Percentiles rank a stretch among this genome's conserved stretches.
Conservation (phyloP, 2,888 invertebrate species). For the Habrosyne pyritoides region DNA sequence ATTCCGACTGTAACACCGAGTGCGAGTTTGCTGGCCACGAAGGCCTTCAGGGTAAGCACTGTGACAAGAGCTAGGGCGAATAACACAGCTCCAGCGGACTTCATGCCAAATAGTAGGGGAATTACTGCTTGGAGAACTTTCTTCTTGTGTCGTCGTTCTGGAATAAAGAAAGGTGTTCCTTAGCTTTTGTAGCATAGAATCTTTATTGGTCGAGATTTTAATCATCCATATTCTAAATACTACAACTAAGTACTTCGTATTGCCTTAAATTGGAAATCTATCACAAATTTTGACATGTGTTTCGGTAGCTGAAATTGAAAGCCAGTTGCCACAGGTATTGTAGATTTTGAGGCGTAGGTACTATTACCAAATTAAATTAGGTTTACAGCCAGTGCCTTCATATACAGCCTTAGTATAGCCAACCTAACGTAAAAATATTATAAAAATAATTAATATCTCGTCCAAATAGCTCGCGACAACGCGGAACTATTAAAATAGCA, state of each 20-base stretch:
- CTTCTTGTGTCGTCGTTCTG: constrained; percentile 79
- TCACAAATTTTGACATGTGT: no score
- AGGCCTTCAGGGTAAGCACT: constrained; percentile 86
- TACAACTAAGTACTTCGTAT: no score
- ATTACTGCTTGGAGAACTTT: constrained; percentile 86
- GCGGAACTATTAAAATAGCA: background rate
- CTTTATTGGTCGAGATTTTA: no score
- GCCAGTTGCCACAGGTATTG: no score
- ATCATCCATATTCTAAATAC: no score
- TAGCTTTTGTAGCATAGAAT: constrained; percentile 24
- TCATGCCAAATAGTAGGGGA: constrained; percentile 87
- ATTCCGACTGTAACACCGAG: constrained; percentile 85
- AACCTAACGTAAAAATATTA: background rate
- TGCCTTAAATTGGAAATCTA: no score
- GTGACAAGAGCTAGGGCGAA: constrained; percentile 85
- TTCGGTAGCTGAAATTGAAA: no score
- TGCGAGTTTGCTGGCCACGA: constrained; percentile 87
- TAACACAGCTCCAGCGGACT: constrained; percentile 85
- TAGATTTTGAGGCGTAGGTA: no score
- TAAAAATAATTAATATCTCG: no score
- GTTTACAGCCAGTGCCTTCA: no score
- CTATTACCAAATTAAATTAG: no score
- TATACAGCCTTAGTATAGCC: background rate
- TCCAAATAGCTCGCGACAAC: constrained; percentile 30
- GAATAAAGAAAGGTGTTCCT: constrained; percentile 27